Conservation (phyloP, 1,140 invertebrate genomes). For the Periplaneta americana region DNA sequence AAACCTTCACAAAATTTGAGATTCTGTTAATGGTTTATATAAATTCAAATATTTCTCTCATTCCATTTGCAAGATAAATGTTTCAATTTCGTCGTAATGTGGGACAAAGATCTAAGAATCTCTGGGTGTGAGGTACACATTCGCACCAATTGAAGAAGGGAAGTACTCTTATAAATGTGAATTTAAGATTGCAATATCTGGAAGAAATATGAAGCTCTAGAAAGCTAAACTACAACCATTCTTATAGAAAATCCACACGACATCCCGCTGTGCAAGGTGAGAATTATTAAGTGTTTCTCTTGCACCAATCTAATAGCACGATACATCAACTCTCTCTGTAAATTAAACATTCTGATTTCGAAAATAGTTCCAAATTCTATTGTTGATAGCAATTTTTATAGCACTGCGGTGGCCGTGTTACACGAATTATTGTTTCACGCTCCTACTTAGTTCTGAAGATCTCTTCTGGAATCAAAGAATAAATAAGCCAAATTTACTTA, state of each 20-base stretch:
- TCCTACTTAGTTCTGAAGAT: slow-evolving; percentile 62
- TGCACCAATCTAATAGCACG: slow-evolving; percentile 70
- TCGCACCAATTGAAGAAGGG: slow-evolving; percentile 88
- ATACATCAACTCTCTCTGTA: slow-evolving; percentile 86
- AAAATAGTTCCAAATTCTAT: slow-evolving; percentile 71
- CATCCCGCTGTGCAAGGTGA: slow-evolving; percentile 63
- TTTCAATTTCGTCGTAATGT: slow-evolving; percentile 98
- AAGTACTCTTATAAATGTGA: slow-evolving; percentile 91
- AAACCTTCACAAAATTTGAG: slow-evolving; percentile 66
- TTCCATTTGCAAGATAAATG: slow-evolving; percentile 94
- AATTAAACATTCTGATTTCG: slow-evolving; percentile 69
- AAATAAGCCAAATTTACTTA: slow-evolving; percentile 14
- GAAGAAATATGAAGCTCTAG: slow-evolving; percentile 90
- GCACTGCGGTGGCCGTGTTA: slow-evolving; percentile 59
- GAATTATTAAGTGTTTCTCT: slow-evolving; percentile 84
- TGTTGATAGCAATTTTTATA: slow-evolving; percentile 70
- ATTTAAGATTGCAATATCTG: slow-evolving; percentile 52
- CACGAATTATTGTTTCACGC: slow-evolving; percentile 65
- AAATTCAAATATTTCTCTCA: slow-evolving; percentile 93
- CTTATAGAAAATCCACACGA: slow-evolving; percentile 90
- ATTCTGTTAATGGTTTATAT: slow-evolving; percentile 62
- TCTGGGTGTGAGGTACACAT: slow-evolving; percentile 93
- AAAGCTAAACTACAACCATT: slow-evolving; percentile 88
- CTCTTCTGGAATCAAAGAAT: not conserved
- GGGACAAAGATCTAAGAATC: slow-evolving; percentile 96